Base-by-base conservation (phyloP, 2,888 invertebrate genomes). In the Tiphia femorata region DNA sequence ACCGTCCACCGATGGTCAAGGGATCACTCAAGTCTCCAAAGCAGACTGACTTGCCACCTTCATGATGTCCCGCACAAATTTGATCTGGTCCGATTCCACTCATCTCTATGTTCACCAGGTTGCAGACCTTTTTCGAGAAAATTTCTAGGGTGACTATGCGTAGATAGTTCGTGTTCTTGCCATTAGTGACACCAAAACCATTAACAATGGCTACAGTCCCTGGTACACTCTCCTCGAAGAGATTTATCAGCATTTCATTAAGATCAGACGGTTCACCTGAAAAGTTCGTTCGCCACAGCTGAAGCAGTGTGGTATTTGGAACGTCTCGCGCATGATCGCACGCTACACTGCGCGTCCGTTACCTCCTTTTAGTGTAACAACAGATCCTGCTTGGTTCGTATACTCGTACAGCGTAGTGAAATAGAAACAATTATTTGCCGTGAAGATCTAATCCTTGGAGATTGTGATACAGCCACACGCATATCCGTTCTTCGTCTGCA, bases 51-150 rank as follows among this genome's bases (percentile, higher is more conserved):
- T 63, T 86, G 14, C 89, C 89, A 7, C 89, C 89, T 59, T 84
- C 82, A 3, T 85, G 79, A 1, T 78, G 79, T 0, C 88, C 90
- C 7, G 90, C 89, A 70, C 90, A 90, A 4, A 90, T 86, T 2
- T 82, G 85, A 0, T 85, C 84, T 1, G 6, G 2, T 55, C 27
- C 3, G 1, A 33, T n/a, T 1, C 33, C 33, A 6, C 33, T 56
- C 60, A 10, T 76, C 14, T 12, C 72, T 70, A 6, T 63, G 21
- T 10, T 6, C 0, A 85, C 86, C 0, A 77, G 69, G 1, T 75
- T 76, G 71, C 90, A 90, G 0, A 76, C 42, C 1, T 79, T 64
- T 2, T 84, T 82, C 51, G 84, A 86, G 5, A 89, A 84, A 64
- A 87, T 84, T 0, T 89, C 89, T 0, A 90, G 84, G 12, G 83